Evolutionary conservation across 2,113 vertebrate species (phyloP).

Genomic region (Gnathonemus echidnorhynchus): DNA sequence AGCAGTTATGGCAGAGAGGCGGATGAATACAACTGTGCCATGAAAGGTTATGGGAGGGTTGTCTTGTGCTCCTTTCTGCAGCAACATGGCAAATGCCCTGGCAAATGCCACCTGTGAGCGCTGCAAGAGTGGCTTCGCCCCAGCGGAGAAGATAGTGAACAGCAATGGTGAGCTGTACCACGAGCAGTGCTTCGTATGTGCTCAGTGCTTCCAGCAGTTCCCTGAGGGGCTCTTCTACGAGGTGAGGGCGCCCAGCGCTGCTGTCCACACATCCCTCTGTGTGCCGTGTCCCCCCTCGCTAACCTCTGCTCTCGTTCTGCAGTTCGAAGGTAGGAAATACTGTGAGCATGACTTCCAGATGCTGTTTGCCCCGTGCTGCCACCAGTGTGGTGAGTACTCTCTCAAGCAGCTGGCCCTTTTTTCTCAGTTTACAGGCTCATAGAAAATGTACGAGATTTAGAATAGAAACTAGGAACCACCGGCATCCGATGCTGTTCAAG

Average conservation of each 20-base stretch:
- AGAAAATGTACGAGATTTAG: not conserved
- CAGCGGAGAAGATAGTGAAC: slow-evolving; percentile 93
- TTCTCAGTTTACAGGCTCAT: not conserved
- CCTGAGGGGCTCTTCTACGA: slow-evolving; percentile 95
- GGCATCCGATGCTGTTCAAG: not conserved
- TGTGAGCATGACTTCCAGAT: slow-evolving; percentile 99
- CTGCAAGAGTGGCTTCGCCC: slow-evolving; percentile 82
- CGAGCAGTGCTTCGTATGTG: slow-evolving; percentile 92
- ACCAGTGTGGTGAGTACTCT: slow-evolving; percentile 86
- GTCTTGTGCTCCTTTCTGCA: slow-evolving; percentile 44
- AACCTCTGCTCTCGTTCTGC: slow-evolving; percentile 24
- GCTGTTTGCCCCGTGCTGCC: slow-evolving; percentile 96
- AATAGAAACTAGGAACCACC: not conserved
- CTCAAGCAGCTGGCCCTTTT: not conserved
- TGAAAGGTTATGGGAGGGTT: not conserved
- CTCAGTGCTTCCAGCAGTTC: slow-evolving; percentile 97
- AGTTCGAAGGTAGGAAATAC: slow-evolving; percentile 98
- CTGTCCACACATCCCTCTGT: not conserved
- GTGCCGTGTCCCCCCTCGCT: not conserved
- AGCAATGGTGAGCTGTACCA: slow-evolving; percentile 95
- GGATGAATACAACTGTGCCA: not conserved
- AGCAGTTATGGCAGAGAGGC: not conserved
- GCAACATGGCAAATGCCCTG: slow-evolving; percentile 95
- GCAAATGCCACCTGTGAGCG: slow-evolving; percentile 92
- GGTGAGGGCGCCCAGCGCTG: slow-evolving; percentile 53